phyloP scores from a whole-genome alignment of 1,140 invertebrate genomes.

The Amyelois transitella region DNA sequence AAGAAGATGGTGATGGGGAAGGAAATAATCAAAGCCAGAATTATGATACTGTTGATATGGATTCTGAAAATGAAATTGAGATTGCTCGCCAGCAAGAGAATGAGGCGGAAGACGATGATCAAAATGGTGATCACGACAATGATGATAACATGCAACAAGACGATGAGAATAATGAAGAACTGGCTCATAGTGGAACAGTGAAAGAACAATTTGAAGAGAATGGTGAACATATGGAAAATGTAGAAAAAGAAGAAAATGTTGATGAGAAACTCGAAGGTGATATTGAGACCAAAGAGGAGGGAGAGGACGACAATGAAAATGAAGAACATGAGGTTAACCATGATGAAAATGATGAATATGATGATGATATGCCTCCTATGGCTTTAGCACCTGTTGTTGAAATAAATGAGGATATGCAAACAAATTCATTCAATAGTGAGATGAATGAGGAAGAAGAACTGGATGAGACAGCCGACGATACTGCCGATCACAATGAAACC shows the following conservation, averaged over 20 bases:
- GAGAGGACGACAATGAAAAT: slow-evolving; percentile 29
- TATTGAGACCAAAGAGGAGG: slow-evolving; percentile 20
- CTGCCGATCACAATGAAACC: slow-evolving; percentile 47
- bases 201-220: slow-evolving; percentile 40
- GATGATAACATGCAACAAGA: slow-evolving; percentile 28
- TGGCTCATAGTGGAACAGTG: slow-evolving; percentile 30
- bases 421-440: slow-evolving; percentile 52
- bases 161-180: slow-evolving; percentile 26
- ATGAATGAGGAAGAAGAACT: slow-evolving; percentile 49
- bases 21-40: slow-evolving; percentile 48
- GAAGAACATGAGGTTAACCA: slow-evolving; percentile 19
- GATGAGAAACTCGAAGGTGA: slow-evolving; percentile 17
- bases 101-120: slow-evolving; percentile 18
- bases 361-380: slow-evolving; percentile 50
- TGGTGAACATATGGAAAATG: slow-evolving; percentile 33
- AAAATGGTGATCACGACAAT: slow-evolving; percentile 25
- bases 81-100: slow-evolving; percentile 50
- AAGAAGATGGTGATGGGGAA: slow-evolving; percentile 39
- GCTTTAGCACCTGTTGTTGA: slow-evolving; percentile 60
- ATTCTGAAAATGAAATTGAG: slow-evolving; percentile 66
- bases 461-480: slow-evolving; percentile 53
- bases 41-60: slow-evolving; percentile 66
- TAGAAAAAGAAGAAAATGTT: slow-evolving; percentile 30
- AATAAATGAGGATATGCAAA: slow-evolving; percentile 63
- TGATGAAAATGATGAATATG: slow-evolving; percentile 31